These are phyloP conservation scores for Carapus acus DNA, from an alignment of 2,797 vertebrate genomes.

Conservation along the genomic window DNA sequence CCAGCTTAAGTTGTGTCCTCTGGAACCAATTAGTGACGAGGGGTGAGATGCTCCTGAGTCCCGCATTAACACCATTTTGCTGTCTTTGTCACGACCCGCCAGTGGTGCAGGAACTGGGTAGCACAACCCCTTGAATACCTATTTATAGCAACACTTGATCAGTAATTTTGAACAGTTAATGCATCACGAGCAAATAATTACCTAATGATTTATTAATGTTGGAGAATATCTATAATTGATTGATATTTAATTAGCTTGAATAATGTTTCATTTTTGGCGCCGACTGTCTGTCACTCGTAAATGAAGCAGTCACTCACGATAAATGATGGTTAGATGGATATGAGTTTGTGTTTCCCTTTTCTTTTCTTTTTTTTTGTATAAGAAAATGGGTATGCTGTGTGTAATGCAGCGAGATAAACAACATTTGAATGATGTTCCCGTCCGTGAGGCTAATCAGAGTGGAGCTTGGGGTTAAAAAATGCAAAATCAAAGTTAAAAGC, in stretches of 20 bases:
- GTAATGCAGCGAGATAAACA: conserved; percentile 7
- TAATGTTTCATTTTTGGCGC: conserved; percentile 10
- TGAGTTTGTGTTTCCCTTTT: neutral
- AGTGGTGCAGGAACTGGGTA: conserved; percentile 3
- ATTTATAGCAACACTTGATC: conserved; percentile 6
- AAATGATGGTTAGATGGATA: neutral
- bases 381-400: conserved; percentile 2
- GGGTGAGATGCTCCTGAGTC: no score
- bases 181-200: conserved; percentile 13
- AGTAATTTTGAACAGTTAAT: conserved; percentile 12
- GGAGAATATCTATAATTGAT: conserved; percentile 15
- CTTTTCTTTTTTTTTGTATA: conserved; percentile 5
- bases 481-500: conserved; percentile 1
- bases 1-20: no score
- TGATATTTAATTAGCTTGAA: conserved; percentile 7
- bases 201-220: conserved; percentile 1
- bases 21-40: no score
- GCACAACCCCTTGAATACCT: conserved; percentile 10
- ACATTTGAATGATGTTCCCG: conserved; percentile 10
- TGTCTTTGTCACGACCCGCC: conserved; percentile 19
- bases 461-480: neutral
- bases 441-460: neutral
- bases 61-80: no score
- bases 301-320: conserved; percentile 11
- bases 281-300: conserved; percentile 5